Base-by-base conservation (phyloP, 2,888 invertebrate species). In the Willowsia nigromaculata region DNA sequence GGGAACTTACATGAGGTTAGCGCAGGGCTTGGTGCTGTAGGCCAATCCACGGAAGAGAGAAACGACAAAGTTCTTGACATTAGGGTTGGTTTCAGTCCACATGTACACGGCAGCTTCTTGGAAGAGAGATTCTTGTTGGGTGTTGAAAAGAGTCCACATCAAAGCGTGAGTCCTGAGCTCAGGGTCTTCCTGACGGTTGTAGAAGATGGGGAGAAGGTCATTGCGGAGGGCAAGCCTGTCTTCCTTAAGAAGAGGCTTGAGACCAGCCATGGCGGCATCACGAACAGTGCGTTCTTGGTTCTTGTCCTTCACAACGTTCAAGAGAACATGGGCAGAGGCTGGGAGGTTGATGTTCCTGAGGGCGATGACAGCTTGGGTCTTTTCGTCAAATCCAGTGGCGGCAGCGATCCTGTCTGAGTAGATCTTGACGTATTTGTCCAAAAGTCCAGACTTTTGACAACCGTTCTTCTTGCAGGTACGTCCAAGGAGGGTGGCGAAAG, bases 11-110 rank as follows among this genome's bases (percentile, higher is more conserved):
- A 74, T 22, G 33, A 62, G 43, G 50, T 0, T 15, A 11, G 82
- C 13, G 86, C 92, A 92, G 59, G 91, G 91, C 56, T 92, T 91
- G 62, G 90, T 91, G 71, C 87, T 90, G 74, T 76, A 87, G 27
- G 90, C 68, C 65, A 92, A 83, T 78, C 91, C 88, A 11, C 62
- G 40, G 65, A 92, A 87, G 37, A 92, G 85, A 56, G 92, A 90
- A 74, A 87, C 76, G 56, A 92, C 87, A 84, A 91, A 92, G 90
- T 92, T 92, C 90, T 92, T 92, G 88, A 92, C 91, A 33, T 91
- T 88, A 13, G 90, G 90, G 88, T 91, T 89, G n/a, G 89, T 89
- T 85, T 92, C 92, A 74, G 88, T 71, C 92, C 92, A 92, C 89
- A 91, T 91, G 90, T 88, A 91, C 43, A 92, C 50, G 84, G 91